Evolutionary conservation across 2,113 vertebrate species (phyloP), one percentile per base, ranked within the genome.

Genomic region (Gasterosteus nipponicus): DNA sequence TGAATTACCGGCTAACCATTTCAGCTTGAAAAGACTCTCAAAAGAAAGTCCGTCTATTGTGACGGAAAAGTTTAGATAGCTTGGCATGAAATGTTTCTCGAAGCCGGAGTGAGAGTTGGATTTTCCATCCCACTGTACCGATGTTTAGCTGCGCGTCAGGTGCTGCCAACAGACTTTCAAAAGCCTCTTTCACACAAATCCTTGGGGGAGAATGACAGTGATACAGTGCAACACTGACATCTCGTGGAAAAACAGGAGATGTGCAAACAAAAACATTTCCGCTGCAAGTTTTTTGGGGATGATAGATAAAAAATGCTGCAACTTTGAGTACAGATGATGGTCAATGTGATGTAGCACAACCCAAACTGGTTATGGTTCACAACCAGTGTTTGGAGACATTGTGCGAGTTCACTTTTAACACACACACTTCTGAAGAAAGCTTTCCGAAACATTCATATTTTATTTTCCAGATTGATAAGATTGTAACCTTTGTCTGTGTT

Each of bases 21-120:
- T 66, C 11, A 75, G 74, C 75, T 88, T 81, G 41, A 75, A 86
- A 83, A 46, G 10, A 35, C 38, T 68, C 51, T 67, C 10, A 77
- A 76, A 77, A 26, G 5, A 85, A 75, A 69, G 31, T 7, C 31
- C 2, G 53, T 75, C 58, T 80, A 67, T 84, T 89, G 90, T 89
- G 78, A 87, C 18, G 47, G 69, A 80, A 77, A 81, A 69, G 86
- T 84, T 88, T 71, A 87, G 86, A 90, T 87, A 77, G 88, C 85
- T 88, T 82, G 69, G 82, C 78, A 7, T 80, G 83, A 63, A 86
- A 86, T 89, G 78, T 82, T 78, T 88, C 74, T 81, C 85, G 59
- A 68, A 78, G 67, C 44, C 67, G 59, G 69, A 75, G 61, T 58
- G 38, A 80, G 66, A 69, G 85, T 83, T 71, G 70, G 78, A 87